phyloP scores from a whole-genome alignment of 2,888 invertebrate species.

The Thysanoteuthis rhombus region DNA sequence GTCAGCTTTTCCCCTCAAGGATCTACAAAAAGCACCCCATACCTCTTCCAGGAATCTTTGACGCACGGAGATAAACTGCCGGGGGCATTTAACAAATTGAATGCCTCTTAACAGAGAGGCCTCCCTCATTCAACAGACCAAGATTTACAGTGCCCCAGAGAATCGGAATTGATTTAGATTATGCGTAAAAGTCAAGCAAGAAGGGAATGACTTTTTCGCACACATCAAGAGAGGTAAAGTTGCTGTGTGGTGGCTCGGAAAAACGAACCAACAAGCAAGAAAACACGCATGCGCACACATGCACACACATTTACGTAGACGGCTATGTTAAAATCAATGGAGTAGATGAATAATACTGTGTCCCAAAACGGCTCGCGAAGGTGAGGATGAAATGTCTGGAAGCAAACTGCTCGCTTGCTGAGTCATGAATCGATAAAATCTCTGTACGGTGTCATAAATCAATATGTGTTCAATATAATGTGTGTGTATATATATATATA shows the following conservation, averaged over 20 bases:
- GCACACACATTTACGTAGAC: too few species aligned
- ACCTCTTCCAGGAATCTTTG: neutral
- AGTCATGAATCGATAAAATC: neutral
- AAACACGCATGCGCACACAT: too few species aligned
- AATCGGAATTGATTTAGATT: neutral
- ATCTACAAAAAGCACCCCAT: neutral
- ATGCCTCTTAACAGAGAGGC: neutral
- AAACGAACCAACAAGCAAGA: neutral
- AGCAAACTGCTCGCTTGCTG: neutral
- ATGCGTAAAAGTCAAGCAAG: neutral
- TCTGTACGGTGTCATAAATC: neutral
- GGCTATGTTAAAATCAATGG: neutral
- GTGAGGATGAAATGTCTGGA: neutral
- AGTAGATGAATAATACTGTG: neutral
- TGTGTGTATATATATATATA: neutral
- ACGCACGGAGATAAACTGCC: neutral
- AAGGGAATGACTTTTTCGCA: neutral
- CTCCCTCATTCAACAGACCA: neutral
- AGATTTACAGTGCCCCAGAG: neutral
- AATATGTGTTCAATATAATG: neutral
- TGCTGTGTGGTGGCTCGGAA: neutral
- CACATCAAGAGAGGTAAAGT: neutral
- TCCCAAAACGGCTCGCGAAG: neutral
- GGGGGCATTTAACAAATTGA: neutral
- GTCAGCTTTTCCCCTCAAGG: neutral